phyloP scores from a whole-genome alignment of 1,140 invertebrate species.

The Bradysia coprophila region DNA sequence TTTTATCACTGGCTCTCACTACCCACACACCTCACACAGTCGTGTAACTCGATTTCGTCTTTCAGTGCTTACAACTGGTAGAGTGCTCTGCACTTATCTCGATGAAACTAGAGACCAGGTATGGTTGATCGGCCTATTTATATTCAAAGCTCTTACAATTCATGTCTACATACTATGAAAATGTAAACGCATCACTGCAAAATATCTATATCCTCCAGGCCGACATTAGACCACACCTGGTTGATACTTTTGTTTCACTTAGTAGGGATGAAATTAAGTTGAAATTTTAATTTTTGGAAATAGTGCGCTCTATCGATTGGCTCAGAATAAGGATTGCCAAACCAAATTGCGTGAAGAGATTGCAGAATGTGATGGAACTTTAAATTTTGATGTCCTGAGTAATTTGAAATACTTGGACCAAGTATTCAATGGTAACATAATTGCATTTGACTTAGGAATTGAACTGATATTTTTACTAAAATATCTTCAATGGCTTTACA shows the following conservation, averaged over 20 bases:
- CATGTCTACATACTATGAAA: not conserved
- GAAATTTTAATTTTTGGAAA: no score
- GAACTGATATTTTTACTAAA: not conserved
- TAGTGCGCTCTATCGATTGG: not conserved
- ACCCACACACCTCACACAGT: no score
- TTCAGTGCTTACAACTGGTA: no score
- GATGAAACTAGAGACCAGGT: no score
- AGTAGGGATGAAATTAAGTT: no score
- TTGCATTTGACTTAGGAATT: not conserved
- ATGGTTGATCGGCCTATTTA: no score
- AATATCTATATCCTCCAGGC: no score
- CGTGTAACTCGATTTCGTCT: no score
- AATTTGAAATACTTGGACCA: conserved; percentile 1
- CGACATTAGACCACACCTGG: no score
- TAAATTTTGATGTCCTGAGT: not conserved
- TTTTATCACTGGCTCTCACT: conserved; percentile 15
- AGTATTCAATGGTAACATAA: conserved; percentile 1
- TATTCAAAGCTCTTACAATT: no score
- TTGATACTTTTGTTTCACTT: no score
- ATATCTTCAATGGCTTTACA: conserved; percentile 6
- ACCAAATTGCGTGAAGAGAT: not conserved
- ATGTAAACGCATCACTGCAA: conserved; percentile 1
- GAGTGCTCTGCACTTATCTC: no score
- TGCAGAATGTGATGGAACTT: not conserved
- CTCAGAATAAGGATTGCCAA: not conserved